A percentile compares a stretch with the other conserved stretches of the same genome.
Conservation (phyloP, 2,113 vertebrate genomes). For the cattle (Bos taurus) region ARS-UCD2.0 NC_037333.1:32397501-32398000, state of each 20-base stretch:
- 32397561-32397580: neutral
- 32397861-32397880: neutral
- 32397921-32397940: neutral
- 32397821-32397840: neutral
- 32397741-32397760: neutral
- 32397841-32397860: neutral
- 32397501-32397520: neutral
- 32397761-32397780: neutral
- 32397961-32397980: neutral
- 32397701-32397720: neutral
- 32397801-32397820: neutral
- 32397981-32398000: neutral
- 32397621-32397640: neutral
- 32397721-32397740: neutral
- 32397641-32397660: neutral
- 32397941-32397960: neutral
- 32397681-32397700: neutral
- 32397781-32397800: neutral
- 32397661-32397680: neutral
- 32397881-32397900: neutral
- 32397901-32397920: neutral
- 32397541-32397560: conserved; percentile 18
- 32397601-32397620: neutral
- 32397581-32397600: neutral
- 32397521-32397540: neutral